Base-by-base conservation (phyloP, 2,113 vertebrate genomes). In the Brachypodius melanocephalos region DNA sequence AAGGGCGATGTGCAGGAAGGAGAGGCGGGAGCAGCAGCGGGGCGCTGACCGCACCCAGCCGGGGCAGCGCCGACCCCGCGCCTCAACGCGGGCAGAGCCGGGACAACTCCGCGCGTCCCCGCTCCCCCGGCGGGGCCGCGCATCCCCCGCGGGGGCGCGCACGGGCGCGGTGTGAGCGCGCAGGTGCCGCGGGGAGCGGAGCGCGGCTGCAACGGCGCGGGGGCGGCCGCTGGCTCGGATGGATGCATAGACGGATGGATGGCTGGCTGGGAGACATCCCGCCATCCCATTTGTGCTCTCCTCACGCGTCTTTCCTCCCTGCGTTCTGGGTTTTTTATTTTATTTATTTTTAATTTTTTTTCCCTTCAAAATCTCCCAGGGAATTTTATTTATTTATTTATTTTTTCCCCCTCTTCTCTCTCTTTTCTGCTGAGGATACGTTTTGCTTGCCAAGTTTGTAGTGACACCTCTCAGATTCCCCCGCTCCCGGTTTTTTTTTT, bases 361-460 rank as follows among this genome's bases (percentile, higher is more conserved):
- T 0, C 1, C 51, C 36, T 59, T 88, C 48, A 68, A 45, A 76
- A 83, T 85, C 92, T 96, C 77, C 84, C 73, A 81, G 93, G 97
- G 89, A 95, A 95, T 97, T 95, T 95, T 90, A 57, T 82, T 78
- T 12, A 17, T 22, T 43, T 21, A 16, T 24, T 42, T 25, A 38
- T 24, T n/a, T 24, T 58, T 34, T 24, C 2, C 9, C 10, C 29
- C 42, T 26, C 28, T 29, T 34, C 34, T 46, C 29, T 28, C 45
- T 58, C 52, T 45, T 73, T 96, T 75, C 91, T 83, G 89, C 87
- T 84, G 91, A 93, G 98, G 97, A 97, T 97, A 77, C 90, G 28
- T 96, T 95, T 58, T 75, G 67, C 96, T 90, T 95, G 97, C 97
- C 98, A 98, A 98, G 97, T 98, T 98, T 95, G 95, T 93, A 95